Base-by-base conservation (phyloP, 1,140 invertebrate genomes). In the Panagrolaimus sp. region DNA sequence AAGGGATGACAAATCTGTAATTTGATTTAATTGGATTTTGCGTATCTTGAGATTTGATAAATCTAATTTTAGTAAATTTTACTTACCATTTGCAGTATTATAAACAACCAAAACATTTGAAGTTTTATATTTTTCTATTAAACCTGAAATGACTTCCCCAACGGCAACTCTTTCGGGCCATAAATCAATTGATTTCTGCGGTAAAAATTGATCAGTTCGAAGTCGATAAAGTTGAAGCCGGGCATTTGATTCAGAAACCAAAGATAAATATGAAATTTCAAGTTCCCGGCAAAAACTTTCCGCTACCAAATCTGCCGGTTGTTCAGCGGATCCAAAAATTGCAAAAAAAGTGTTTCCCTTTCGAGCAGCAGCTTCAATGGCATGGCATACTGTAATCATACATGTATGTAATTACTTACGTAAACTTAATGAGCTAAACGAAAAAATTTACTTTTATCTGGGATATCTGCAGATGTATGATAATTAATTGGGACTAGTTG, bases 111-210 rank as follows among this genome's bases (percentile, higher is more conserved):
- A 58, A 58, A 58, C 52, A 58, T 21, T 58, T 21, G 21, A 26
- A 10, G 52, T 58, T 58, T 58, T 58, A 21, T 58, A 58, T 17
- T 58, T 58, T n/a, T 58, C 52, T 5, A 58, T 58, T 12, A 58
- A 28, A 10, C 17, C 17, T 24, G 52, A 21, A 24, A 21, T 21
- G 5, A 58, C 52, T 58, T 58, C 52, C 0, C 52, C 52, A 28
- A 58, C 17, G 5, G 52, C 52, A 58, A 58, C 17, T 28, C 52
- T 58, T 28, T 58, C 52, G 21, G 52, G 52, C 52, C 52, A 58
- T 12, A 58, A 12, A 58, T 58, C 52, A 58, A 58, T 58, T 12
- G 15, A 12, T 17, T 58, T 58, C 17, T 21, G 28, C 4, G 52
- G 52, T 5, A 58, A 21, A 58, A 58, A 58, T 26, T 21, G 21